These are phyloP conservation scores for Phocides pigmalion DNA, from an alignment of 1,140 invertebrate genomes.

Conservation along the genomic window DNA sequence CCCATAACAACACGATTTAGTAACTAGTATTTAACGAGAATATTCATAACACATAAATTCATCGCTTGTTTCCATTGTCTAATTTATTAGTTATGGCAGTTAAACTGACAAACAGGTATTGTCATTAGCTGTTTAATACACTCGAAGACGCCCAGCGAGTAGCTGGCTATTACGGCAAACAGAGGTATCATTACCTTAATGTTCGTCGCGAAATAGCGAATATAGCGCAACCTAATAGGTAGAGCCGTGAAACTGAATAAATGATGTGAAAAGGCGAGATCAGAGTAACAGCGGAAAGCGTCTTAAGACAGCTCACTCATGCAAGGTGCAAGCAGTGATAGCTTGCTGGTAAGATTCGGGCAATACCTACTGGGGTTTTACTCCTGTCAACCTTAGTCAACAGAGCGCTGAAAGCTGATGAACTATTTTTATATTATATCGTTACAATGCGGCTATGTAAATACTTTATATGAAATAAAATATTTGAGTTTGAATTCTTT, in stretches of 20 bases:
- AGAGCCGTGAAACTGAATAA: slow-evolving; percentile 52
- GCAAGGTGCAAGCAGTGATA: no score
- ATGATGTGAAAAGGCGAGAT: slow-evolving; percentile 31
- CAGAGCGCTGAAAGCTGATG: no score
- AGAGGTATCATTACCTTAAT: slow-evolving; percentile 54
- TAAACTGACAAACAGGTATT: slow-evolving; percentile 21
- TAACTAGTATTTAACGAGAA: not conserved
- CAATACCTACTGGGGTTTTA: no score
- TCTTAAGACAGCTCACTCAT: no score
- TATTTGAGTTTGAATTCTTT: no score
- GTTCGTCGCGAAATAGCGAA: slow-evolving; percentile 41
- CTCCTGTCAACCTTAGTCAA: no score
- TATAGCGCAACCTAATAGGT: slow-evolving; percentile 55
- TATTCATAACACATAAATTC: not conserved
- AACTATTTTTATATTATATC: no score
- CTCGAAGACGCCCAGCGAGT: slow-evolving; percentile 23
- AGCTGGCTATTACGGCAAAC: slow-evolving; percentile 35
- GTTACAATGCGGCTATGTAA: no score
- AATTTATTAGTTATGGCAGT: slow-evolving; percentile 15
- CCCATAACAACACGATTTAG: no score
- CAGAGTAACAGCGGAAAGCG: slow-evolving; percentile 17
- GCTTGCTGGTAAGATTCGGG: no score
- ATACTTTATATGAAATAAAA: no score
- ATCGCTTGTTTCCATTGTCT: slow-evolving; percentile 1
- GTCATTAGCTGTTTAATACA: slow-evolving; percentile 44